These are phyloP conservation scores for Anhinga anhinga DNA, from an alignment of 2,113 vertebrate species.

Conservation along the genomic window DNA sequence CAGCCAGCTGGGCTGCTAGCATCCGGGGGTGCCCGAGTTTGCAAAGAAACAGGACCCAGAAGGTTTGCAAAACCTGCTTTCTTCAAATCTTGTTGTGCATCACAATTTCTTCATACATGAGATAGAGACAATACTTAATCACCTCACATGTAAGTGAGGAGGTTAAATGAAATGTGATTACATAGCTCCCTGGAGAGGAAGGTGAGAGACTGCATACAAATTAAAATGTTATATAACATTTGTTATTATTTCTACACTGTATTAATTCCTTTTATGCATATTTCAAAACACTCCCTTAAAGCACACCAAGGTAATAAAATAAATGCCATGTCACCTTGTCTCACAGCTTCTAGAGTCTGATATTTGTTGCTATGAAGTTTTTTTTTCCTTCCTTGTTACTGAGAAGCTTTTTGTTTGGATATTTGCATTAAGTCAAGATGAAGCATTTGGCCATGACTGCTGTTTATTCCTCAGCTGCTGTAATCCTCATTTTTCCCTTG, in stretches of 20 bases:
- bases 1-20: neutral
- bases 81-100: neutral
- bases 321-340: no score
- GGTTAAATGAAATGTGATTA: neutral
- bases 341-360: no score
- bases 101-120: neutral
- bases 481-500: neutral
- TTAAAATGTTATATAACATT: neutral
- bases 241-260: neutral
- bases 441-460: neutral
- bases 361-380: neutral
- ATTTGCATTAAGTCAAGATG: neutral
- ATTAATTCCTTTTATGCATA: neutral
- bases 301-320: neutral
- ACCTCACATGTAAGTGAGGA: neutral
- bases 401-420: neutral
- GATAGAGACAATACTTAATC: neutral
- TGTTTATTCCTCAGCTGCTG: neutral
- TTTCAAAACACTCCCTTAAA: neutral
- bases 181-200: neutral
- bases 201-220: neutral
- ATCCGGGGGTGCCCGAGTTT: neutral
- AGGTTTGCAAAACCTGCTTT: neutral
- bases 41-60: neutral
- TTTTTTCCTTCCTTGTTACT: neutral